phyloP scores from a whole-genome alignment of 2,113 vertebrate genomes.

The Rhegmatorhina hoffmannsi region DNA sequence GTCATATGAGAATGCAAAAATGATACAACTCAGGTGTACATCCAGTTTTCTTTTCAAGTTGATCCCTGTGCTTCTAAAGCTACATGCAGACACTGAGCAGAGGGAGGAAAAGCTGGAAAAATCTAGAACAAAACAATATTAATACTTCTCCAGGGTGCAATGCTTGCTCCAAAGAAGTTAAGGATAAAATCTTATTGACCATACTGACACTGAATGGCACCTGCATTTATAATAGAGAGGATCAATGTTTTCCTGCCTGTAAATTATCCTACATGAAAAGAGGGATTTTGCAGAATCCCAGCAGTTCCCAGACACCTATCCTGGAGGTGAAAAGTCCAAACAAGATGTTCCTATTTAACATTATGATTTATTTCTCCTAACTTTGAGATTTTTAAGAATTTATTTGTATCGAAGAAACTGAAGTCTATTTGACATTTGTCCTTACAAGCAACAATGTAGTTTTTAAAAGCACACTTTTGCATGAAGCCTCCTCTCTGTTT shows the following conservation, averaged over 20 bases:
- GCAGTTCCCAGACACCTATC: not conserved
- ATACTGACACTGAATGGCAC: not conserved
- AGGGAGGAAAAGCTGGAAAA: not conserved
- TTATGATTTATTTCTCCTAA: not conserved
- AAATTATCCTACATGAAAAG: not conserved
- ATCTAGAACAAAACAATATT: not conserved
- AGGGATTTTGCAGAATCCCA: not conserved
- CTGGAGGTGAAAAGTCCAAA: not conserved
- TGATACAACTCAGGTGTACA: accelerated
- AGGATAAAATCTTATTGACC: not conserved
- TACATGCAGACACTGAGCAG: not conserved
- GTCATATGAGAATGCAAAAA: not conserved
- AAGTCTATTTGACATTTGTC: not conserved
- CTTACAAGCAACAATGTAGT: not conserved
- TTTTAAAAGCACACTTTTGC: not conserved
- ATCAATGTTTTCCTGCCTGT: not conserved
- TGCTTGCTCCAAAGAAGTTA: not conserved
- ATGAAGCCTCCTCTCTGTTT: not conserved
- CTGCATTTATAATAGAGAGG: not conserved
- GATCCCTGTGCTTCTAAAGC: not conserved
- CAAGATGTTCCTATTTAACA: not conserved
- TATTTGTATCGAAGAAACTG: not conserved
- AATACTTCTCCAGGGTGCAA: not conserved
- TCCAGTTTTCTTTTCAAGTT: not conserved
- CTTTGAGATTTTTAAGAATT: not conserved